Conservation (phyloP, 1,140 invertebrate genomes). For the Oryctes rhinoceros region DNA sequence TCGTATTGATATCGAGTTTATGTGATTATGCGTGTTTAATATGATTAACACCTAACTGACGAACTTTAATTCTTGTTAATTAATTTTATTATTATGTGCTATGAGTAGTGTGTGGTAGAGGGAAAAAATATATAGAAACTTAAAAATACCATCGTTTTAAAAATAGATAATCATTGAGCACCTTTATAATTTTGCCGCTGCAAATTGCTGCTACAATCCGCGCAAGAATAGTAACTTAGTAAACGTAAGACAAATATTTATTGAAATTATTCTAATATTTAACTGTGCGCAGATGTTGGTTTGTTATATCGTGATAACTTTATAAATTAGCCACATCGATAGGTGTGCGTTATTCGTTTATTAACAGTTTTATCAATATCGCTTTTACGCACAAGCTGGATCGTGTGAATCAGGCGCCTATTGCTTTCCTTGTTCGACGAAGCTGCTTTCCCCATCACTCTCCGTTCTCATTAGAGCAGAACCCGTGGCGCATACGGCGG, state of each 20-base stretch:
- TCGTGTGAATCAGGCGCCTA: constrained; percentile 41
- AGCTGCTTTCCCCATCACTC: constrained; percentile 44
- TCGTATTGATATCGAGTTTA: neutral
- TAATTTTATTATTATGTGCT: constrained; percentile 5
- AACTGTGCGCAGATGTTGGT: neutral
- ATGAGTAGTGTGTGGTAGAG: neutral
- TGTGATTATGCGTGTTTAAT: constrained; percentile 1
- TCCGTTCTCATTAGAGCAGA: constrained; percentile 43
- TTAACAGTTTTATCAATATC: constrained; percentile 5
- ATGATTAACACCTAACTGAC: neutral
- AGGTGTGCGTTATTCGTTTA: neutral
- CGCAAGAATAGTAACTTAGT: neutral
- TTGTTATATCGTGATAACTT: neutral
- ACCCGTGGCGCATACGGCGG: constrained; percentile 47
- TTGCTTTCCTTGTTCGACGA: constrained; percentile 42
- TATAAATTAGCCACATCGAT: neutral
- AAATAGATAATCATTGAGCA: constrained; percentile 28
- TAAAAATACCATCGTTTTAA: constrained; percentile 21
- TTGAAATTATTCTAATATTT: constrained; percentile 11
- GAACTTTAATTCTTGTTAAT: neutral
- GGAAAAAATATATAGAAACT: constrained; percentile 32
- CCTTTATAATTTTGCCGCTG: constrained; percentile 13
- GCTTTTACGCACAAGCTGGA: constrained; percentile 31
- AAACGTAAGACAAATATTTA: constrained; percentile 21
- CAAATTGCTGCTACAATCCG: neutral